Conservation (phyloP, 2,797 vertebrate genomes). For the Delichon dasypus region DNA sequence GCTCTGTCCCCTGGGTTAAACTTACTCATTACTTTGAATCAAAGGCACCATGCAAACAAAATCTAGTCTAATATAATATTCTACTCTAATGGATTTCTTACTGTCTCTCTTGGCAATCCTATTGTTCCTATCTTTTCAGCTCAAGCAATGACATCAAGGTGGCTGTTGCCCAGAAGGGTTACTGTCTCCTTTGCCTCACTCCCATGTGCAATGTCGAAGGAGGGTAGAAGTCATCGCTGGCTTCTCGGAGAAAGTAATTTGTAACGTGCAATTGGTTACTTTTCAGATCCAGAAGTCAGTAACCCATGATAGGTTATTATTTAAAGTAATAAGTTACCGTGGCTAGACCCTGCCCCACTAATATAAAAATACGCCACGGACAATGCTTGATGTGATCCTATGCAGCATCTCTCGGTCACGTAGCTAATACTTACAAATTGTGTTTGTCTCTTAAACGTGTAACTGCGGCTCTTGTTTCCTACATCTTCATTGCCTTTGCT, state of each 20-base stretch:
- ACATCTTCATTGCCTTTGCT: background rate
- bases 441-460: background rate
- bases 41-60: conserved; percentile 64
- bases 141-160: conserved; percentile 21
- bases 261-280: background rate
- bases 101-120: conserved; percentile 50
- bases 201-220: background rate
- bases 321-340: conserved; percentile 39
- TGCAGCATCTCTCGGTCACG: background rate
- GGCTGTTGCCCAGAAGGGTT: conserved; percentile 7
- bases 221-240: background rate
- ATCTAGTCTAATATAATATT: conserved; percentile 53
- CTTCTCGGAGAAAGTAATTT: background rate
- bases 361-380: conserved; percentile 2
- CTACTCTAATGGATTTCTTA: conserved; percentile 55
- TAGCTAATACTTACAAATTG: conserved; percentile 35
- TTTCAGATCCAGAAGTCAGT: conserved; percentile 29
- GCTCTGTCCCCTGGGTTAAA: conserved; percentile 36
- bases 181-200: background rate
- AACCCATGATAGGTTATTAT: conserved; percentile 18
- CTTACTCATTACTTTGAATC: conserved; percentile 50
- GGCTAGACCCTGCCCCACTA: conserved; percentile 28
- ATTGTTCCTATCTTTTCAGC: conserved; percentile 14
- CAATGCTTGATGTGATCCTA: conserved; percentile 38
- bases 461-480: background rate